Base-by-base conservation (phyloP, 2,888 invertebrate species). In the Clistopyga incitator region DNA sequence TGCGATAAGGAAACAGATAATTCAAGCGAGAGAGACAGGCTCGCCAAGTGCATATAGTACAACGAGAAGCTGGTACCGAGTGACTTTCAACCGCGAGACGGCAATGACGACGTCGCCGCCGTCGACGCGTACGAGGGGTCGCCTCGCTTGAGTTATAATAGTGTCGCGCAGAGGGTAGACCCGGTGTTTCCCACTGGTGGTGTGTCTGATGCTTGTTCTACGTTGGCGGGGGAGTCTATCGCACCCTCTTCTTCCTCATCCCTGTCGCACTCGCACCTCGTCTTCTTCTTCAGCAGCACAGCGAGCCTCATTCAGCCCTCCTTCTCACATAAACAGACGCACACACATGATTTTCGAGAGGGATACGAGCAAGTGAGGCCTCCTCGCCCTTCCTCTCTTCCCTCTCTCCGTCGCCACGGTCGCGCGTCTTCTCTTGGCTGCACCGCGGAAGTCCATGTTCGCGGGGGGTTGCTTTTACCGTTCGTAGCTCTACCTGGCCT, bases 401-500 rank as follows among this genome's bases (percentile, higher is more conserved):
- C 10, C 50, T 15, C 47, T 20, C 54, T 20, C 18, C 65, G 4
- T 8, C 65, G 42, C 6, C 18, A 15, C 34, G 38, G 47, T 54
- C 64, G 70, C 75, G 64, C 65, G 71, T 75, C 72, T 75, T 75
- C 61, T 64, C 61, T 18, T 59, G 61, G 61, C 74, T 47, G 64
- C 65, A 75, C 71, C 75, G 82, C 88, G 88, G 88, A 88, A 89
- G 89, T 88, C 84, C 76, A 81, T 81, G 87, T 81, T 88, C 87
- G 85, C 86, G 70, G 86, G 88, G 87, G 74, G 82, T 77, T 78
- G 82, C 78, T 80, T 79, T 82, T 82, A 81, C 79, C 85, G 80
- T 74, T 84, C 78, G 56, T 75, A 78, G 81, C 75, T 38, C 38
- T 81, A 71, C 77, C 77, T 77, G 29, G 59, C 34, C 50, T 25